phyloP scores from a whole-genome alignment of 2,797 vertebrate genomes.

The Echeneis naucrates region DNA sequence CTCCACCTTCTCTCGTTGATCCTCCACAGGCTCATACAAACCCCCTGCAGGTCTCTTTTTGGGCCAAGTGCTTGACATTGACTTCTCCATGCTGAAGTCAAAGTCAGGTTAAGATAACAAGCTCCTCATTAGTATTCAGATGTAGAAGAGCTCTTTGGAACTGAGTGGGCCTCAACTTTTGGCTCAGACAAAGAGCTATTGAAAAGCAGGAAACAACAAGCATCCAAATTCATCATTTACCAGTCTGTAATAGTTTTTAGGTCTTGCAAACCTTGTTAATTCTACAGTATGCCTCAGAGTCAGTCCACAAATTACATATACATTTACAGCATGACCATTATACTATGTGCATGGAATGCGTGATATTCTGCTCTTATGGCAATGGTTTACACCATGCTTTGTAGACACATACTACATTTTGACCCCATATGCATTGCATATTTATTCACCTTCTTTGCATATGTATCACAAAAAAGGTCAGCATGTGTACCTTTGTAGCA shows the following conservation, averaged over 20 bases:
- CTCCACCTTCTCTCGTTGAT: conserved; percentile 36
- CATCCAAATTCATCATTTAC: conserved; percentile 36
- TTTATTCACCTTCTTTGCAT: neutral
- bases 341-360: neutral
- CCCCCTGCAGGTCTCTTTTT: conserved; percentile 39
- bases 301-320: neutral
- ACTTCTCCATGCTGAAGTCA: conserved; percentile 50
- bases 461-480: neutral
- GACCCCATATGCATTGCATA: neutral
- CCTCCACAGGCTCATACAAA: conserved; percentile 20
- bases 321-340: neutral
- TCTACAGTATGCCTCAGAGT: neutral
- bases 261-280: conserved; percentile 12
- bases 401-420: neutral
- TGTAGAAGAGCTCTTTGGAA: conserved; percentile 49
- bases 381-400: neutral
- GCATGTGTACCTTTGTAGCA: neutral
- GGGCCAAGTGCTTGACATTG: conserved; percentile 57
- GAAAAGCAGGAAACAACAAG: conserved; percentile 34
- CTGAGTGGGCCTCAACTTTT: conserved; percentile 57
- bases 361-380: neutral
- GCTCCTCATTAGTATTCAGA: conserved; percentile 68
- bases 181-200: conserved; percentile 54
- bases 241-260: conserved; percentile 12
- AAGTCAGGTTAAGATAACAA: conserved; percentile 66